Evolutionary conservation across 2,113 vertebrate genomes (phyloP), one percentile per base, ranked within the genome.

Genomic region (Nematolebias whitei): DNA sequence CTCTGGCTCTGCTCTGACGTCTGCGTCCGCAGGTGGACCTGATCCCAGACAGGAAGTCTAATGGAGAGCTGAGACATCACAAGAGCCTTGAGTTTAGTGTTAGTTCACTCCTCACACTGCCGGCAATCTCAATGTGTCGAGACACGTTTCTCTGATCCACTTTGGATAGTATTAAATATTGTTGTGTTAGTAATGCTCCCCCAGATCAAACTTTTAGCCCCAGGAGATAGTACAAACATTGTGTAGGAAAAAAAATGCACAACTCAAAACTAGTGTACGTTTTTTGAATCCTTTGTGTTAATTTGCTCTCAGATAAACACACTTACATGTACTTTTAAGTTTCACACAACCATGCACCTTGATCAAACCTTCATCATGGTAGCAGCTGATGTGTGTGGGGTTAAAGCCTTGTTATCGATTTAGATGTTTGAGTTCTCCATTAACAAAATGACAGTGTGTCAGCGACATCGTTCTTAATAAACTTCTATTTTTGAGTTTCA

Each of bases 11-110:
- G 32, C 78, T 71, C 57, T 74, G 74, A 80, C 63, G 38, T 79
- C 58, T 64, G 60, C 65, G 24, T 75, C 81, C 77, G 78, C 87
- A 90, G 84, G 87, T 88, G 81, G 57, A 77, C 58, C 68, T 32
- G 71, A 68, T 85, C 64, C 60, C 70, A 71, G 80, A 85, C 85
- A 83, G 79, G 83, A 90, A 85, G 76, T 41, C 63, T 55, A 57
- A 67, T 41, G 29, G 23, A 48, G 61, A 73, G 69, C 29, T 22
- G 75, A 86, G 84, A 82, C 83, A 69, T 76, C 82, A 83, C 84
- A 87, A 45, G 63, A 66, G 41, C 14, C 4, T 6, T 19, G 52
- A 65, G 77, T 76, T 83, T 80, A 80, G 82, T 72, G 70, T 73
- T 44, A 80, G 78, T 68, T 59, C 24, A 29, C 68, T 67, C 55